Conservation (phyloP, 2,113 vertebrate genomes). For the Semnornis frantzii region DNA sequence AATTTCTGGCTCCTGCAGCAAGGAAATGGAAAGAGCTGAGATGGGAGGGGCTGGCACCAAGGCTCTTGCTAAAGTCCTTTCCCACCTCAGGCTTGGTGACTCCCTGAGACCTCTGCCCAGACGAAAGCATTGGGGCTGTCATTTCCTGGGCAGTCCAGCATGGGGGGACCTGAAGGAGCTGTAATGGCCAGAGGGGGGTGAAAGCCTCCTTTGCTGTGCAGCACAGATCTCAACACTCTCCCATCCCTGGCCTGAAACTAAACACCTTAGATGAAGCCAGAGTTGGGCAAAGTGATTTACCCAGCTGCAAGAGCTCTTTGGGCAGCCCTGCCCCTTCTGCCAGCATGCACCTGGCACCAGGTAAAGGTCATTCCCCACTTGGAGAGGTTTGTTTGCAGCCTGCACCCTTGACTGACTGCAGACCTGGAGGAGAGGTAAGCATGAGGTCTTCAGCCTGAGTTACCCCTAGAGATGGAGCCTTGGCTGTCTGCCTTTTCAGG, state of each 20-base stretch:
- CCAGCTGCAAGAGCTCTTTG: neutral
- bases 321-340: neutral
- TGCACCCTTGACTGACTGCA: neutral
- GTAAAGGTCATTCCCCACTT: neutral
- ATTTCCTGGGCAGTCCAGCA: neutral
- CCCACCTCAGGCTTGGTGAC: neutral
- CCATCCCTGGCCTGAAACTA: neutral
- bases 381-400: neutral
- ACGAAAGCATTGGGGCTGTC: neutral
- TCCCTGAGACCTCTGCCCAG: neutral
- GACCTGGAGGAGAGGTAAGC: neutral
- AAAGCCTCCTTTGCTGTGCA: neutral
- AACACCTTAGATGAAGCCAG: rapidly evolving
- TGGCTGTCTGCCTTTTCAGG: neutral
- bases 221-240: neutral
- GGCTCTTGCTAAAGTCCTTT: neutral
- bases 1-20: slow-evolving; percentile 50
- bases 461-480: neutral
- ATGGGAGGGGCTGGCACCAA: neutral
- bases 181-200: neutral
- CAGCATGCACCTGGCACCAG: neutral
- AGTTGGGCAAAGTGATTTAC: neutral
- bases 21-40: slow-evolving; percentile 7
- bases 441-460: neutral
- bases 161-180: neutral